These are phyloP conservation scores for Cosmorhoe ocellata DNA, from an alignment of 2,888 invertebrate genomes.

Conservation along the genomic window DNA sequence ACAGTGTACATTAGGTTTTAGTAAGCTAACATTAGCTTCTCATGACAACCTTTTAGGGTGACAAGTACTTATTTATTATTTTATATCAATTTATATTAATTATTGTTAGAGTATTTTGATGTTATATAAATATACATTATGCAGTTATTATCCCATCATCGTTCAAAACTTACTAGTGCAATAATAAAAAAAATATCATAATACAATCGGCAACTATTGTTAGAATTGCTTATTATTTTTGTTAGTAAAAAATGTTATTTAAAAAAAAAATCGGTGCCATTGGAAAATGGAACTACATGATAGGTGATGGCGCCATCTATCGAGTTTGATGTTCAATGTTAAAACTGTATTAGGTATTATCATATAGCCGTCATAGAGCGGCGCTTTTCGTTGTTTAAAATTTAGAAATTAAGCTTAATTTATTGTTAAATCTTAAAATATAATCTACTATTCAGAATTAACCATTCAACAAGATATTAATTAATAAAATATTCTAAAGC, in stretches of 20 bases:
- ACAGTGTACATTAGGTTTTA: conserved; percentile 22
- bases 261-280: conserved; percentile 23
- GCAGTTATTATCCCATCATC: conserved; percentile 4
- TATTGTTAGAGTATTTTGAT: conserved; percentile 25
- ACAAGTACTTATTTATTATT: conserved; percentile 43
- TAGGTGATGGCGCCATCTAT: conserved; percentile 4
- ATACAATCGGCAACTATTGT: conserved; percentile 28
- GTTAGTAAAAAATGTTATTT: not conserved
- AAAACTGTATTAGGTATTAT: conserved; percentile 8
- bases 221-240: conserved; percentile 11
- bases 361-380: conserved; percentile 4
- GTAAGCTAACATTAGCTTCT: conserved; percentile 31
- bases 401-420: conserved; percentile 1
- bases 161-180: conserved; percentile 28
- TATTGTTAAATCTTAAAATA: conserved; percentile 5
- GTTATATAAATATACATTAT: conserved; percentile 22
- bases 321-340: conserved; percentile 12
- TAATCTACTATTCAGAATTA: not conserved
- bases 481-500: too few relatives aligned
- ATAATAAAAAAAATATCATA: conserved; percentile 22
- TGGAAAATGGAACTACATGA: not conserved
- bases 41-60: conserved; percentile 42
- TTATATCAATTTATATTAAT: conserved; percentile 25
- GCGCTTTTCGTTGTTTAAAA: conserved; percentile 3
- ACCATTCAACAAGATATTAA: too few relatives aligned